Evolutionary conservation across 2,888 invertebrate genomes (phyloP).

Genomic region (Leucophora obtusa): DNA sequence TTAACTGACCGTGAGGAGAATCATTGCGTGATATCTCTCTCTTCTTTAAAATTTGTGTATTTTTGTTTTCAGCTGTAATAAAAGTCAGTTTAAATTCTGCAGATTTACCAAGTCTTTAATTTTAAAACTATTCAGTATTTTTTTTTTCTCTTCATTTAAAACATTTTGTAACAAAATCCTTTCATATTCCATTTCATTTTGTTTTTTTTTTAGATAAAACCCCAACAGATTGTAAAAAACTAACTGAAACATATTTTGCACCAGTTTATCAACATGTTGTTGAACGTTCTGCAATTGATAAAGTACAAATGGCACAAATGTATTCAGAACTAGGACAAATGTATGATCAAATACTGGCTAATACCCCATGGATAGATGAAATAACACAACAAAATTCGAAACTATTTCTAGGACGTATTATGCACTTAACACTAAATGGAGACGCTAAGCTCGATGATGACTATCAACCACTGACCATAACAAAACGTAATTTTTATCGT

Average conservation of each 20-base stretch:
- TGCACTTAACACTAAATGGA: constrained; percentile 74
- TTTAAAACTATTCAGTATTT: no score
- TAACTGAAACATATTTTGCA: constrained; percentile 69
- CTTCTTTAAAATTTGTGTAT: no score
- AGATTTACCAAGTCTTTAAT: no score
- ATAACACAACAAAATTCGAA: constrained; percentile 74
- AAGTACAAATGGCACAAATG: constrained; percentile 72
- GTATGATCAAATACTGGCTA: constrained; percentile 70
- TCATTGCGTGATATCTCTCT: no score
- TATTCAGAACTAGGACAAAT: constrained; percentile 72
- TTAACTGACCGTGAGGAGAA: no score
- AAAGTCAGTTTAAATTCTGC: no score
- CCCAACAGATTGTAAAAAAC: constrained; percentile 69
- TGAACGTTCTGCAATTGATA: constrained; percentile 71
- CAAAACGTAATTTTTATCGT: constrained; percentile 73
- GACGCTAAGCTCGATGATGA: constrained; percentile 72
- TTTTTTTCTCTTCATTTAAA: no score
- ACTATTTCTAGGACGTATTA: constrained; percentile 71
- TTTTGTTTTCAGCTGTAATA: no score
- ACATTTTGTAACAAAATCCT: no score
- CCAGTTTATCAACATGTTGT: constrained; percentile 73
- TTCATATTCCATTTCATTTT: no score
- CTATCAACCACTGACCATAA: constrained; percentile 70
- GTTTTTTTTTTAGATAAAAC: constrained; percentile 69
- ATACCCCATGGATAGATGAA: constrained; percentile 75